Conservation (phyloP, 1,140 invertebrate species). For the Brachionus plicatilis region DNA sequence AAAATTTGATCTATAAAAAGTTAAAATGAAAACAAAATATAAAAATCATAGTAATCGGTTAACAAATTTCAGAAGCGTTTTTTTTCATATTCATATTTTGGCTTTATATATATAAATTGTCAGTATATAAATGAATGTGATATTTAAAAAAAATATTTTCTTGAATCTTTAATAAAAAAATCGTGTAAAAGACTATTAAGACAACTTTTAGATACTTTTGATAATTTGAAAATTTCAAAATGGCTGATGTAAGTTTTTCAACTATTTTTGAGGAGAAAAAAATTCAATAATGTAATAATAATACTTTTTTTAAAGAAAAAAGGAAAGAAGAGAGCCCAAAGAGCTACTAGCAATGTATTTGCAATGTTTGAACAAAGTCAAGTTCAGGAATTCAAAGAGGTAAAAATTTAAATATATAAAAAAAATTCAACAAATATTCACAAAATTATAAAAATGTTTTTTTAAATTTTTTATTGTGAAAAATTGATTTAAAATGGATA, state of each 20-base stretch:
- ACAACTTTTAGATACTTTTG: not conserved
- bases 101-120: too few species aligned
- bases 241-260: not conserved
- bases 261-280: not conserved
- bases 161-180: not conserved
- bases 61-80: not conserved
- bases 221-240: not conserved
- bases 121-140: too few species aligned
- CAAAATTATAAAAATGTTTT: not conserved
- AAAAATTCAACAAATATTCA: not conserved
- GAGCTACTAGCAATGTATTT: constrained; percentile 54
- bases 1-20: not conserved
- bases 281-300: not conserved
- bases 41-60: not conserved
- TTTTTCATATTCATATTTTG: not conserved
- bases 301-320: constrained; percentile 28
- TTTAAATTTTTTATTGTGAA: too few species aligned
- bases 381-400: constrained; percentile 77
- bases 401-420: constrained; percentile 55
- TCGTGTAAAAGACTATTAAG: not conserved
- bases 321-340: constrained; percentile 44
- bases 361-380: constrained; percentile 51
- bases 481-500: too few species aligned
- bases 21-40: not conserved
- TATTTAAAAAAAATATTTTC: not conserved